A percentile compares a stretch with the other conserved stretches of the same genome.
Conservation (phyloP, 2,113 vertebrate species). For the Notarius lentiginosus region DNA sequence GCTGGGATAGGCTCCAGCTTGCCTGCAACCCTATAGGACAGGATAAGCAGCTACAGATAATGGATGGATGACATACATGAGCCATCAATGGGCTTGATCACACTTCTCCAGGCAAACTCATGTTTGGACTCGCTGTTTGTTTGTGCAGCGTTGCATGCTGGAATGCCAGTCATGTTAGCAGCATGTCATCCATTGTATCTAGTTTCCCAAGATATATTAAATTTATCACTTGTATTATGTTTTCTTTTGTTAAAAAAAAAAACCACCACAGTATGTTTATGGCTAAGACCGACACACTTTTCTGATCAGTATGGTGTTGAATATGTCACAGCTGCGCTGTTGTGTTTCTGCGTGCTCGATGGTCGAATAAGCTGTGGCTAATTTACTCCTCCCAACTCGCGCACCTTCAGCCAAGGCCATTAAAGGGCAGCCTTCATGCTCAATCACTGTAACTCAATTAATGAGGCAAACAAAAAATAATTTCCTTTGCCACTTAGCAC, state of each 20-base stretch:
- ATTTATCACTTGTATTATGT: not conserved
- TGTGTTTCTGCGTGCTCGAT: not conserved
- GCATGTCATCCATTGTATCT: not conserved
- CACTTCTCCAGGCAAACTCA: not conserved
- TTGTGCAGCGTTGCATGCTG: constrained; percentile 1
- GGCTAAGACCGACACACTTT: not conserved
- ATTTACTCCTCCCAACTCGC: constrained; percentile 24
- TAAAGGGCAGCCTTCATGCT: constrained; percentile 40
- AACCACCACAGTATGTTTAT: not conserved
- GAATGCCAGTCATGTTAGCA: constrained; percentile 6
- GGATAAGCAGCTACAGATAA: no score
- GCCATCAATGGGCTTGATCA: constrained; percentile 1
- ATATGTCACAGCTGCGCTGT: not conserved
- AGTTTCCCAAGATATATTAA: not conserved
- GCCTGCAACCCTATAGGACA: no score
- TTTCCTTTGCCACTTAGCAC: constrained; percentile 35
- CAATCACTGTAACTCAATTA: constrained; percentile 44
- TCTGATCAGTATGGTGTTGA: not conserved
- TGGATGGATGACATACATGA: not conserved
- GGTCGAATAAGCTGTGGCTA: not conserved
- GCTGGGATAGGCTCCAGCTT: no score
- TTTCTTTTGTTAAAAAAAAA: not conserved
- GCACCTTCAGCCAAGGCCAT: constrained; percentile 41
- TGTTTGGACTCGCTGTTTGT: constrained; percentile 18
- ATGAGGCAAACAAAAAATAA: constrained; percentile 42